Conservation (phyloP, 2,888 invertebrate species). For the Mantis religiosa region DNA sequence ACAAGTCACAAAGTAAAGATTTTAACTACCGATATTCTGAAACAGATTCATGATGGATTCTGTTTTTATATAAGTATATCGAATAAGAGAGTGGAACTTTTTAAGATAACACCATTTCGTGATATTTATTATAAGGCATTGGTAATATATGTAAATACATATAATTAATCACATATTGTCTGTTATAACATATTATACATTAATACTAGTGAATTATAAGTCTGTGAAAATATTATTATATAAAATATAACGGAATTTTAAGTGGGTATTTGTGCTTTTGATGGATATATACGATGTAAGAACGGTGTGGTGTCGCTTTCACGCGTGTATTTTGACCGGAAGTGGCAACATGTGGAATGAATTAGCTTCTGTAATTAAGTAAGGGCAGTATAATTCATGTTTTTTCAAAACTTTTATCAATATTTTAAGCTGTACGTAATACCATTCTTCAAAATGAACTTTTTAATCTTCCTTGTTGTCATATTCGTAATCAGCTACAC, state of each 20-base stretch:
- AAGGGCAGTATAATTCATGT: not conserved
- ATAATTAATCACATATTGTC: not conserved
- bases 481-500: not conserved
- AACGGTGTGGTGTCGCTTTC: not conserved
- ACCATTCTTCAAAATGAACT: not conserved
- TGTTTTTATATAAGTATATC: not conserved
- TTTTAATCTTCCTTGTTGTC: not conserved
- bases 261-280: slow-evolving; percentile 8
- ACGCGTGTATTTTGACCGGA: not conserved
- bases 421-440: not conserved
- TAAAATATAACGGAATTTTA: not conserved
- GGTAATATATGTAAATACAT: not conserved
- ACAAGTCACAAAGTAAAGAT: not conserved
- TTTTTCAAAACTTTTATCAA: not conserved
- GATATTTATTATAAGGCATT: slow-evolving; percentile 11
- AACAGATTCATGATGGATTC: not conserved
- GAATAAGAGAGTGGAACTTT: slow-evolving; percentile 13
- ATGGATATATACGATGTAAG: not conserved
- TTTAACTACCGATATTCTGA: not conserved
- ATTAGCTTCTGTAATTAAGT: not conserved
- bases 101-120: slow-evolving; percentile 24
- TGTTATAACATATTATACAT: not conserved
- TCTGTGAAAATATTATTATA: not conserved
- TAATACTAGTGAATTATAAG: not conserved
- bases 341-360: not conserved